Evolutionary conservation across 2,113 vertebrate species (phyloP).

Genomic region (Chitala chitala): DNA sequence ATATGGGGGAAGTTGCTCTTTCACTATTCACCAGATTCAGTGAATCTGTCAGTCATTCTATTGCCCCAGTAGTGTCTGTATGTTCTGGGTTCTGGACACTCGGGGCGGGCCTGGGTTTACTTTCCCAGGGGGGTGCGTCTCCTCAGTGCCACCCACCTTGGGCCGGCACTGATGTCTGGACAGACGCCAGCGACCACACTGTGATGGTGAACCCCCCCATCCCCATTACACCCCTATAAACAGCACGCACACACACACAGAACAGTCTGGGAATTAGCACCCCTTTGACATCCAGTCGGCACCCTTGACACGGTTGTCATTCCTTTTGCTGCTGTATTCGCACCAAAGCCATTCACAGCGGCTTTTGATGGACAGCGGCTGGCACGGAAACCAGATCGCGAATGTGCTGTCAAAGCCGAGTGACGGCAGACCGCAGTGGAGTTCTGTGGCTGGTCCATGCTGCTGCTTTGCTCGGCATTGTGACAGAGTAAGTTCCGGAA

Average conservation of each 20-base stretch:
- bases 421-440: not conserved
- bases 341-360: not conserved
- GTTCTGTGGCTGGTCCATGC: not conserved
- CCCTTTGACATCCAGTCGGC: conserved; percentile 11
- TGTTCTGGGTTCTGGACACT: not conserved
- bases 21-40: conserved; percentile 10
- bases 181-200: not conserved
- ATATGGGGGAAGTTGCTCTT: not conserved
- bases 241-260: conserved; percentile 5
- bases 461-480: not conserved
- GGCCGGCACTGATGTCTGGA: conserved; percentile 18
- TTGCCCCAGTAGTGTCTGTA: not conserved
- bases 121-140: conserved; percentile 9
- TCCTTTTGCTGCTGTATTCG: not conserved
- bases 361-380: not conserved
- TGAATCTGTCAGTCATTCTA: conserved; percentile 18
- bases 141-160: not conserved
- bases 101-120: conserved; percentile 16
- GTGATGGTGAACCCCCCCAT: not conserved
- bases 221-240: not conserved
- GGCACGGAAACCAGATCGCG: not conserved
- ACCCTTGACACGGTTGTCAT: not conserved
- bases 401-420: not conserved
- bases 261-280: conserved; percentile 12
- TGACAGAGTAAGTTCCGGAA: not conserved